A percentile compares a stretch with the other conserved stretches of the same genome.
Evolutionary conservation across 1,140 invertebrate genomes (phyloP).

Genomic region (Nasonia giraulti): DNA sequence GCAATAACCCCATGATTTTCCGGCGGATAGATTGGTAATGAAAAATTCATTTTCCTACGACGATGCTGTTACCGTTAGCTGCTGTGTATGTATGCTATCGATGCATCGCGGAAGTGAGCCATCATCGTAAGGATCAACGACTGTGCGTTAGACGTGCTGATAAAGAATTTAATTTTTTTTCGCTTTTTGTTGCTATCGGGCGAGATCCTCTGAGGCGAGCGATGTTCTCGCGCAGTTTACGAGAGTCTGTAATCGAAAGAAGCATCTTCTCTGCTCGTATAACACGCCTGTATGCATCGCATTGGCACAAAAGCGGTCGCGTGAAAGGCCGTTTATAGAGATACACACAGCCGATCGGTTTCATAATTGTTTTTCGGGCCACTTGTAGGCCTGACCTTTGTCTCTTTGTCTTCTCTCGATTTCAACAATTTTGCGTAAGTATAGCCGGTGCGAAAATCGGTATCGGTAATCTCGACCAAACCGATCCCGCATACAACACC

Average conservation of each 20-base stretch:
- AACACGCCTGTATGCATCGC: no score
- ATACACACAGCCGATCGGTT: neutral
- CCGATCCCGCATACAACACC: no score
- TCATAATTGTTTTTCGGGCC: conserved; percentile 8
- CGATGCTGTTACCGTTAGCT: neutral
- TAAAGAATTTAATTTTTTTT: no score
- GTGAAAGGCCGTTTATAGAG: neutral
- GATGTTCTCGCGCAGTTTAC: no score
- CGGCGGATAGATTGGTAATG: neutral
- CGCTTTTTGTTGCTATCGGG: no score
- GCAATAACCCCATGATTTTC: neutral
- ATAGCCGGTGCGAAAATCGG: neutral
- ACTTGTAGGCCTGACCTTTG: neutral
- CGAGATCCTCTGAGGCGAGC: no score
- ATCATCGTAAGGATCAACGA: neutral
- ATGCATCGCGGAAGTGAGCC: neutral
- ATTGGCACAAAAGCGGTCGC: neutral
- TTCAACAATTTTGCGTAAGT: neutral
- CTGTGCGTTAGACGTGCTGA: neutral
- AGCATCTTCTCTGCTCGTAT: no score
- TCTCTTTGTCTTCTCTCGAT: neutral
- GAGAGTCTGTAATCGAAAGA: no score
- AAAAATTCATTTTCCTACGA: neutral
- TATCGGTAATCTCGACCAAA: no score
- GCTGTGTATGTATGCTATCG: neutral